Evolutionary conservation across 2,797 vertebrate species (phyloP), one percentile per base, ranked within the genome.

Genomic region (Macropodus opercularis): DNA sequence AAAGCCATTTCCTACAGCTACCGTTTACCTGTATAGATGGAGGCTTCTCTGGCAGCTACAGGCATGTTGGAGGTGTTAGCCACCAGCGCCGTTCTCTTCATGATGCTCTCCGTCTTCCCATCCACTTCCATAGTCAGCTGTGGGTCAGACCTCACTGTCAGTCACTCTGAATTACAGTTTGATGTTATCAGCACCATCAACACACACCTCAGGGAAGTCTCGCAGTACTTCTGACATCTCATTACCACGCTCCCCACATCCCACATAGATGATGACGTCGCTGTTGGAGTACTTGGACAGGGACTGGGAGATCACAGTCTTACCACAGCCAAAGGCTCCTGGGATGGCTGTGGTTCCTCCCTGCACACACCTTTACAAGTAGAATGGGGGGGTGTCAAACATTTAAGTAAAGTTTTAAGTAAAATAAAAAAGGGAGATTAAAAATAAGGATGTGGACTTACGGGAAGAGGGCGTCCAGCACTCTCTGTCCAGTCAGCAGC

Each of bases 31-130:
- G 97, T 99, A 79, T 99, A 99, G 87, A 99, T 99, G 54, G 96
- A 99, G 62, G 97, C 97, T 90, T 98, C 97, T 91, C 97, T 94
- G 77, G 97, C 97, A 87, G 97, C 97, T 17, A 99, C 97, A 2
- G 97, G 97, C 97, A 99, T 99, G 88, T 98, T 98, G 84, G 97
- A 98, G 61, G 97, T 99, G 85, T 99, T 99, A 62, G 97, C 97
- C 27, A 99, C 97, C 49, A 99, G 91, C 0, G 96, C 93, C 6
- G 97, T 99, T 89, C 97, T 96, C 91, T 99, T 99, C 97, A 99
- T 99, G 82, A 99, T 99, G 71, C 96, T 98, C 84, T 99, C 97
- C 0, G 91, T 91, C 75, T 98, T 98, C 14, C 97, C 97, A 38
- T 95, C 96, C 50, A 98, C 96, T 87, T 99, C 97, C 96, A 99